Evolutionary conservation across 2,113 vertebrate genomes (phyloP).

Genomic region (Dascyllus trimaculatus): DNA sequence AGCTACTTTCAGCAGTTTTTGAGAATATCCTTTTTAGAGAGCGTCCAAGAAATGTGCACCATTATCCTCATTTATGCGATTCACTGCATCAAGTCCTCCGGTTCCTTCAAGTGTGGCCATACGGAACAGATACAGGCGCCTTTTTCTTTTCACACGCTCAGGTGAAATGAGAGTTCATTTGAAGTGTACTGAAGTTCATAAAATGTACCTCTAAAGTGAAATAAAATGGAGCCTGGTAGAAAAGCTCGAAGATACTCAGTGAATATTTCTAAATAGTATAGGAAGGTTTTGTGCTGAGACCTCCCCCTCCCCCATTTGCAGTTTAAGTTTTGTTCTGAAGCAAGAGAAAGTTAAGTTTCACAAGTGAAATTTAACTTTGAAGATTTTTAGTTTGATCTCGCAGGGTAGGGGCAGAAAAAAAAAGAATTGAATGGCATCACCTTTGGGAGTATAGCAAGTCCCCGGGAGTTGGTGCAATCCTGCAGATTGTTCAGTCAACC

Average conservation of each 20-base stretch:
- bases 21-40: neutral
- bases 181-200: too few species aligned
- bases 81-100: neutral
- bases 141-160: neutral
- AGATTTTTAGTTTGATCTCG: neutral
- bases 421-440: neutral
- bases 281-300: neutral
- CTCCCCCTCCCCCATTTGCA: neutral
- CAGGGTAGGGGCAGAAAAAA: neutral
- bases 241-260: neutral
- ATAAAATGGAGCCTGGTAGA: neutral
- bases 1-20: neutral
- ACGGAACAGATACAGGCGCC: neutral
- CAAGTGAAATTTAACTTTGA: neutral
- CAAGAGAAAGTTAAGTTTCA: neutral
- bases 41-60: too few species aligned
- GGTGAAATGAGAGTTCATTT: neutral
- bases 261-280: neutral
- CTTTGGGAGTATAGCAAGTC: conserved; percentile 16
- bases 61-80: neutral
- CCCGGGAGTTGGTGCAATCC: conserved; percentile 22
- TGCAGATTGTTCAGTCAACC: conserved; percentile 17
- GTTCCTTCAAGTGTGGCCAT: neutral
- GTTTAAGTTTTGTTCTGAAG: neutral
- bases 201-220: neutral